A percentile compares a stretch with the other conserved stretches of the same genome.
Evolutionary conservation across 2,113 vertebrate genomes (phyloP).

Genomic region (Mandrillus leucophaeus): DNA sequence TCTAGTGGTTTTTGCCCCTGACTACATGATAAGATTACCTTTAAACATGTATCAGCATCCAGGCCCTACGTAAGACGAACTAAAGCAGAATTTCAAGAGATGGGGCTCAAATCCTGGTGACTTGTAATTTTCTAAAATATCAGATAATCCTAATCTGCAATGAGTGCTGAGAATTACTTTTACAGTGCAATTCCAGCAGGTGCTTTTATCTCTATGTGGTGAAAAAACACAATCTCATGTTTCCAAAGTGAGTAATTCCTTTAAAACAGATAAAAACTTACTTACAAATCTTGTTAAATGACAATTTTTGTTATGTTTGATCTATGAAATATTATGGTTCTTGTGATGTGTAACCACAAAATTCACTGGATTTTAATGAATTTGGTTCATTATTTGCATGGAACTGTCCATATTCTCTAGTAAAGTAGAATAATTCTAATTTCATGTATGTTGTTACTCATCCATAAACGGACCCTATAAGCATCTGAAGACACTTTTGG

Average conservation of each 20-base stretch:
- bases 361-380: neutral
- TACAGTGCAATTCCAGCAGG: neutral
- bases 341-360: neutral
- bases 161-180: neutral
- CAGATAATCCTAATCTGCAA: neutral
- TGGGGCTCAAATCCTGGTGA: neutral
- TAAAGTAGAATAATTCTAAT: neutral
- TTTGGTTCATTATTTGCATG: neutral
- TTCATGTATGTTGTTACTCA: neutral
- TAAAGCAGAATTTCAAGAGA: neutral
- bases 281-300: neutral
- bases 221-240: neutral
- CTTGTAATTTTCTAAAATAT: conserved; percentile 12
- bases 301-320: neutral
- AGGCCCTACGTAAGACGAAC: neutral
- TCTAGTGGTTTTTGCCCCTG: neutral
- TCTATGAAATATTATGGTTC: neutral
- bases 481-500: neutral
- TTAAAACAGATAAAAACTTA: neutral
- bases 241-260: neutral
- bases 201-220: neutral
- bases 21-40: neutral
- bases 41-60: neutral
- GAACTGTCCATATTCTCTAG: neutral
- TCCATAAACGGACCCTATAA: neutral